phyloP scores from a whole-genome alignment of 2,113 vertebrate genomes.

The Ictalurus furcatus region DNA sequence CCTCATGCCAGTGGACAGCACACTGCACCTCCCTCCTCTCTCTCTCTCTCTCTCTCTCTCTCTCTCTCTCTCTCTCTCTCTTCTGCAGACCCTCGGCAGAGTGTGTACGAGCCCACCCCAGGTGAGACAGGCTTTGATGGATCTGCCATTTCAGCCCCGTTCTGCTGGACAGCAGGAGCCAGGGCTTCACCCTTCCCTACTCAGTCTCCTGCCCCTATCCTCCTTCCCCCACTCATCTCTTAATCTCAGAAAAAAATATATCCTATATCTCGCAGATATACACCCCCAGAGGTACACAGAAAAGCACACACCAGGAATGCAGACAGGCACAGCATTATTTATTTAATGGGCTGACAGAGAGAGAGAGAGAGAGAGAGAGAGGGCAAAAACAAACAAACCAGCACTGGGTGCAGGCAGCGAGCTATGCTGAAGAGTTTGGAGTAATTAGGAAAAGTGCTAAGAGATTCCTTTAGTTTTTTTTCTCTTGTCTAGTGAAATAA shows the following conservation, averaged over 20 bases:
- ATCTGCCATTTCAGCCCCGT: slow-evolving; percentile 71
- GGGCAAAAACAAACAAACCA: slow-evolving; percentile 20
- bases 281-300: slow-evolving; percentile 52
- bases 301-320: slow-evolving; percentile 58
- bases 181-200: slow-evolving; percentile 63
- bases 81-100: slow-evolving; percentile 24
- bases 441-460: slow-evolving; percentile 40
- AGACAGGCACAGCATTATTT: slow-evolving; percentile 58
- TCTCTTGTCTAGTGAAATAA: not conserved
- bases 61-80: slow-evolving; percentile 38
- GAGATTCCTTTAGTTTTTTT: not conserved
- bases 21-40: slow-evolving; percentile 28
- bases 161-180: slow-evolving; percentile 67
- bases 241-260: slow-evolving; percentile 59
- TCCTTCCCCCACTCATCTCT: slow-evolving; percentile 50
- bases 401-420: slow-evolving; percentile 28
- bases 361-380: slow-evolving; percentile 32
- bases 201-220: slow-evolving; percentile 19
- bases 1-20: slow-evolving; percentile 68
- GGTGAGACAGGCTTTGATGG: slow-evolving; percentile 74
- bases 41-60: not conserved
- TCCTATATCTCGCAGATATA: slow-evolving; percentile 57
- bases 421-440: slow-evolving; percentile 38
- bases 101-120: slow-evolving; percentile 65
- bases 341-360: slow-evolving; percentile 56